Conservation (phyloP, 2,888 invertebrate genomes). For the Hymenopus coronatus region DNA sequence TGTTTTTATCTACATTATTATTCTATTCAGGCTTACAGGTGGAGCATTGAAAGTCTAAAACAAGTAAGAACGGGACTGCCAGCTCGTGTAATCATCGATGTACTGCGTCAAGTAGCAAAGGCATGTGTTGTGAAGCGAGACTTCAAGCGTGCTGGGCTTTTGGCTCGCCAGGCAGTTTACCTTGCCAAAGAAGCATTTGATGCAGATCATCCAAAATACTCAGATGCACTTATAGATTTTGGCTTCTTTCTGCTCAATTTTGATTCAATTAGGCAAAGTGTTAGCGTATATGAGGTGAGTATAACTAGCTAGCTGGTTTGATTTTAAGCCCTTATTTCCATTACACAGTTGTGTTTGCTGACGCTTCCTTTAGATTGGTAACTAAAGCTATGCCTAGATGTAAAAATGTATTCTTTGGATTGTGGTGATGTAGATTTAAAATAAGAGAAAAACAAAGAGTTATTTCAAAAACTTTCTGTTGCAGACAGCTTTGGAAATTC, state of each 20-base stretch:
- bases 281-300: conserved; percentile 74
- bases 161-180: conserved; percentile 79
- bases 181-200: conserved; percentile 57
- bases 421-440: too few species aligned
- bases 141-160: conserved; percentile 75
- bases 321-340: neutral
- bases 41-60: conserved; percentile 73
- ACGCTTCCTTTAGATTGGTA: too few species aligned
- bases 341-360: too few species aligned
- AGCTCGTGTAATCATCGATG: conserved; percentile 68
- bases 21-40: conserved; percentile 58
- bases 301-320: neutral
- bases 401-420: too few species aligned
- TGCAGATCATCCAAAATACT: conserved; percentile 71
- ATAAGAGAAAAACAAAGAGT: too few species aligned
- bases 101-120: conserved; percentile 81
- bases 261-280: conserved; percentile 80
- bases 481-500: conserved; percentile 69
- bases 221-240: conserved; percentile 82
- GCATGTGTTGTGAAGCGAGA: conserved; percentile 86
- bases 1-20: neutral
- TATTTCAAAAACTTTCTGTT: conserved; percentile 26
- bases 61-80: conserved; percentile 63
- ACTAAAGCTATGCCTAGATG: too few species aligned
- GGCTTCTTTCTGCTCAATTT: conserved; percentile 88